Base-by-base conservation (phyloP, 2,888 invertebrate species). In the Oscheius onirici region DNA sequence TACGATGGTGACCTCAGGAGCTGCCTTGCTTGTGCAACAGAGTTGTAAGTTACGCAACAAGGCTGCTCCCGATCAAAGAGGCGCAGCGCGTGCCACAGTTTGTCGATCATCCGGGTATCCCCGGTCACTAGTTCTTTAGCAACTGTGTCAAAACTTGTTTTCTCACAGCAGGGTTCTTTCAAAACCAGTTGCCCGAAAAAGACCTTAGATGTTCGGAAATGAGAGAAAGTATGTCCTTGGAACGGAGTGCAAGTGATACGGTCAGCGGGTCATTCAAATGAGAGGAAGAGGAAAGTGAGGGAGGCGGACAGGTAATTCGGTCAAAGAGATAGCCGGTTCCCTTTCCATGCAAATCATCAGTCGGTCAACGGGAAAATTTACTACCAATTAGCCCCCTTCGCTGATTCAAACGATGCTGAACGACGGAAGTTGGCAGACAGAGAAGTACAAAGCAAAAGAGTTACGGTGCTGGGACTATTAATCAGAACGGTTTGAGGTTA, bases 201-300 rank as follows among this genome's bases (percentile, higher is more conserved):
- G n/a, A n/a, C n/a, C n/a, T n/a, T n/a, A n/a, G 22, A 49, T 22
- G 49, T 61, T 55, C 49, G 41, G 40, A 22, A 41, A 49, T 34
- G 22, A 61, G 70, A 26, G 61, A 63, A 52, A 58, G 66, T 46
- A 54, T 34, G 73, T 66, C 69, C 70, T 67, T 60, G 74, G 11
- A 51, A 52, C 20, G 49, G 41, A 26, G 65, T 54, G 68, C 61
- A 57, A 70, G 58, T 68, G 69, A 72, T 75, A 69, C 66, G 69
- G 74, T 71, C 74, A 63, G 44, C 57, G 61, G 58, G 57, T 51
- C 69, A 54, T 57, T 71, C 26, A 57, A 58, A 46, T 17, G 52
- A 55, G 61, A 51, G 69, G 60, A 41, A 73, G 43, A 46, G 55
- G 54, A 60, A 68, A 69, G 74, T 67, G 74, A 72, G 54, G 71